Evolutionary conservation across 2,113 vertebrate species (phyloP).

Genomic region (Lasiurus cinereus): DNA sequence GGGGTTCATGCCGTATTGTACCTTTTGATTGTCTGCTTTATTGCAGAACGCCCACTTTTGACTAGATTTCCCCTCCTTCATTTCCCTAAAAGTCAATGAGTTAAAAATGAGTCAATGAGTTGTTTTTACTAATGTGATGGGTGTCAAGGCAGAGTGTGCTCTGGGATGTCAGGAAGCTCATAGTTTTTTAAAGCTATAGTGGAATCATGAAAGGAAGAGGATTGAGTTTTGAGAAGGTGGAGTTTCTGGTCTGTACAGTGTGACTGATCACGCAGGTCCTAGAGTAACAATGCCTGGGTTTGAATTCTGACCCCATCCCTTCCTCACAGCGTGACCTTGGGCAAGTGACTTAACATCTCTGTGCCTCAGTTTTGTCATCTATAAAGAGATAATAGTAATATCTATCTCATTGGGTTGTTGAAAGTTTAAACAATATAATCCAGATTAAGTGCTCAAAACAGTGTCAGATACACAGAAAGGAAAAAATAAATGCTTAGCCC

Average conservation of each 20-base stretch:
- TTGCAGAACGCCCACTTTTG: conserved; percentile 26
- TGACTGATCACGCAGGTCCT: background rate
- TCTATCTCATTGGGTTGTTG: background rate
- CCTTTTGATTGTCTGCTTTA: conserved; percentile 42
- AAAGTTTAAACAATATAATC: background rate
- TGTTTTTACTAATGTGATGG: background rate
- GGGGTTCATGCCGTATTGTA: background rate
- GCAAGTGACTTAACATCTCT: background rate
- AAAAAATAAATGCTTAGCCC: background rate
- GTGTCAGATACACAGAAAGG: background rate
- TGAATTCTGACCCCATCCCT: background rate
- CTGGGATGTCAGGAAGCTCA: conserved; percentile 2
- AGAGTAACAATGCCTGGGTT: background rate
- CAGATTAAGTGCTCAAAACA: background rate
- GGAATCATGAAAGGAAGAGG: background rate
- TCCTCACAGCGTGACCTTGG: background rate
- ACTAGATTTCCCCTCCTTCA: conserved; percentile 14
- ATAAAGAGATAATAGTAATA: background rate
- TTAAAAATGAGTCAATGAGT: conserved; percentile 1
- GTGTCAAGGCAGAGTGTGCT: background rate
- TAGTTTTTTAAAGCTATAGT: background rate
- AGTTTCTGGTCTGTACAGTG: background rate
- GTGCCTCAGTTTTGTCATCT: background rate
- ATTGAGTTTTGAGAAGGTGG: background rate
- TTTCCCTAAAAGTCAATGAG: conserved; percentile 31